phyloP scores from a whole-genome alignment of 1,140 invertebrate genomes.

The Heliconius congener region DNA sequence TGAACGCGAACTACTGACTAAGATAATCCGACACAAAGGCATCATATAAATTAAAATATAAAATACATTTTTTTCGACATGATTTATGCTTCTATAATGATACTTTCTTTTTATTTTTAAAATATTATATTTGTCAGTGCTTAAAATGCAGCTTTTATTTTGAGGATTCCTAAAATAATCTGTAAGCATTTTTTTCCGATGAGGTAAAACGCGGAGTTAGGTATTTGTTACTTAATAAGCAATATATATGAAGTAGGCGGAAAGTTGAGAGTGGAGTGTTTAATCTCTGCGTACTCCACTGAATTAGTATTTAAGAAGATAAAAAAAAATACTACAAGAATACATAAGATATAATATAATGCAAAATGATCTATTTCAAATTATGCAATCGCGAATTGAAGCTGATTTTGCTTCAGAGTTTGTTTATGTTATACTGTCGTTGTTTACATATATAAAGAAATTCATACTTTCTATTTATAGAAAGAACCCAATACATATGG shows the following conservation, averaged over 20 bases:
- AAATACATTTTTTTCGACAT: not conserved
- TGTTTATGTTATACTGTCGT: not conserved
- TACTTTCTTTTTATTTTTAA: constrained; percentile 10
- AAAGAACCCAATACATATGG: not conserved
- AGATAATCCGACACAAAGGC: constrained; percentile 23
- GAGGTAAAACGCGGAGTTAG: too few species aligned
- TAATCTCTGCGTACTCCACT: too few species aligned
- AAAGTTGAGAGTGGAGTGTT: too few species aligned
- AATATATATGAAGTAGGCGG: too few species aligned
- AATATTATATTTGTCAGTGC: not conserved
- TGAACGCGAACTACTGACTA: constrained; percentile 32
- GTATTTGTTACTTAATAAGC: too few species aligned
- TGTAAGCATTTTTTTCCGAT: not conserved
- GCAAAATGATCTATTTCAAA: too few species aligned
- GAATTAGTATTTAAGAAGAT: too few species aligned
- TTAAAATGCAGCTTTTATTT: not conserved
- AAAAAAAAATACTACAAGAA: too few species aligned
- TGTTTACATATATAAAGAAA: not conserved
- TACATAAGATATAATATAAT: too few species aligned
- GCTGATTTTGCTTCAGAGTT: too few species aligned
- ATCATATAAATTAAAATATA: constrained; percentile 17
- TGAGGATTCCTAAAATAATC: not conserved
- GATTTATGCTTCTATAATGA: constrained; percentile 1
- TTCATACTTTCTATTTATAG: not conserved
- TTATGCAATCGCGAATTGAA: too few species aligned